Evolutionary conservation across 2,113 vertebrate genomes (phyloP), one percentile per base, ranked within the genome.

Genomic region (Anguilla rostrata): DNA sequence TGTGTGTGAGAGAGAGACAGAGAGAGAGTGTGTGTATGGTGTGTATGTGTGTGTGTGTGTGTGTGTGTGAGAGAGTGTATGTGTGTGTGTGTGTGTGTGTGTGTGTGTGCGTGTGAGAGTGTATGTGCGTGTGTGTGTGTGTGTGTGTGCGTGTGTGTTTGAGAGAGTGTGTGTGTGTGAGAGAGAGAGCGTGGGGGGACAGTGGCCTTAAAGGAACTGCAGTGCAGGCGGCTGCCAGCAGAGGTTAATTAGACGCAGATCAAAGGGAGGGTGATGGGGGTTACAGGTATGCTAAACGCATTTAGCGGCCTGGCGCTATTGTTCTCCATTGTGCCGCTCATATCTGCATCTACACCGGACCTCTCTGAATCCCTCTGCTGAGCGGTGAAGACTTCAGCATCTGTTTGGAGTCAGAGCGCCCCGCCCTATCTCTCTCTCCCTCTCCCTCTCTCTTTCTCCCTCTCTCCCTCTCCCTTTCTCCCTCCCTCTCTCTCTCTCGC

Each of bases 281-380:
- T 60, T 75, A 46, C 9, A 84, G 57, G n/a, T 57, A 84, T 84
- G 83, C 40, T 16, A 60, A 49, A 43, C 29, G 26, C 20, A 78
- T 43, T 34, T 43, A 29, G 63, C 40, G 46, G 66, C 66, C 18
- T 16, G 22, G 6, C 18, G 29, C 49, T 26, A 78, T 85, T 40
- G 43, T 43, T 41, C 39, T 40, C 41, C 83, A 46, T 26, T 43
- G 83, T 41, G 39, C 26, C 16, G 40, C 43, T 18, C 49, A 16
- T 53, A 66, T 39, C n/a, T 53, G 71, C 22, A 53, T 53, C 63
- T 78, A 41, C 43, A 56, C 63, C 26, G 43, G 84, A 85, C 14
- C 14, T 78, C n/a, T 34, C 83, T 49, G n/a, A 84, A 84, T 84
- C 49, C 83, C 84, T 78, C 3, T 1, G 84, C 71, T 34, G 66